Base-by-base conservation (phyloP, 2,888 invertebrate species). In the Nematopogon swammerdamellus region DNA sequence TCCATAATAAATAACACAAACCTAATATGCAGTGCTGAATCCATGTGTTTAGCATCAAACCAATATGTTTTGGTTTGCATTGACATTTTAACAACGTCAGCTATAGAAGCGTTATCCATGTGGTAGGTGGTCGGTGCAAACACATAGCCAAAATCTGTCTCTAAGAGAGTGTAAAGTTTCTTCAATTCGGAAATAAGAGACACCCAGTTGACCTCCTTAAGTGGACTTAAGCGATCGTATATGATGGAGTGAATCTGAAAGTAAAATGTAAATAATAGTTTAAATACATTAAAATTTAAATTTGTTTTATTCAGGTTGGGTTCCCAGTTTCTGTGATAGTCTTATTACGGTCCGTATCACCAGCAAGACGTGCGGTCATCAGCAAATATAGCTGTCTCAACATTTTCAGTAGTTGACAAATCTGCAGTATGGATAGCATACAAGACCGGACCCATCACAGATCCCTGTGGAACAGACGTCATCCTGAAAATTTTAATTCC, bases 81-180 rank as follows among this genome's bases (percentile, higher is more conserved):
- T 2, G 67, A 57, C 53, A 68, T 50, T 1, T 52, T 48, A 1
- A 56, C 51, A 0, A 70, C 53, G 2, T 55, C 50, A 1, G 20
- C 51, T 49, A 62, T 63, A 25, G 53, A 57, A 0, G 50, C 50
- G 1, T 55, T 55, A 45, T 65, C 59, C 71, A 77, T 72, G 4
- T 64, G 65, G 43, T 65, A 79, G 3, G 56, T 63, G 11, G 62
- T 60, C 54, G 63, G 75, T 47, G 73, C 65, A 49, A 77, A 69
- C 1, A 79, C 44, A 52, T 76, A 79, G 0, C 76, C 67, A 50
- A 73, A 75, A 46, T 72, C 70, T 0, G 53, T 52, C 17, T 70
- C 62, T 5, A 77, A 50, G 42, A 63, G 69, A 1, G 63, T 53
- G 52, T 73, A 75, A 0, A 79, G 53, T 1, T 58, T 55, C 52